Evolutionary conservation across 2,797 vertebrate species (phyloP).

Genomic region (Buceros bicornis): DNA sequence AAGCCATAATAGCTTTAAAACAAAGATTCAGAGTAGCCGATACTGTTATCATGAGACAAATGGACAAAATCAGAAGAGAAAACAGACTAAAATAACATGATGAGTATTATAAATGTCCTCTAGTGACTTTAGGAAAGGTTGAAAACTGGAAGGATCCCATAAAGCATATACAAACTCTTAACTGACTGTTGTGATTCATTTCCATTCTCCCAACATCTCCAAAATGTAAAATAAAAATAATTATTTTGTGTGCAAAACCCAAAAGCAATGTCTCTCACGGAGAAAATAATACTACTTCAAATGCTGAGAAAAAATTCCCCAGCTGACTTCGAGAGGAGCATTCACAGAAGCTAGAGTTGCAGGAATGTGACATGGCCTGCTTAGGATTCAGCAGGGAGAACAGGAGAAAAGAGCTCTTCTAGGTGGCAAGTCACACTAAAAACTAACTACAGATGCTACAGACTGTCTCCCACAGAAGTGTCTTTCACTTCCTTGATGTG

Average conservation of each 20-base stretch:
- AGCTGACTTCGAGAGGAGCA: background rate
- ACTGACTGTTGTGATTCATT: background rate
- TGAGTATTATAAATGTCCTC: background rate
- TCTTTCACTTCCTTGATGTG: conserved; percentile 32
- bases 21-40: background rate
- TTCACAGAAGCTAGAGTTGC: background rate
- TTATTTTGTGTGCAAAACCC: background rate
- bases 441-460: background rate
- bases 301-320: background rate
- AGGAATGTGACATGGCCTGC: background rate
- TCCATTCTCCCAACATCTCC: background rate
- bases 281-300: background rate
- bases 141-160: background rate
- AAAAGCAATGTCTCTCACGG: rapidly evolving
- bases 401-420: background rate
- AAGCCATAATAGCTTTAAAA: background rate
- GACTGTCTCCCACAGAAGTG: background rate
- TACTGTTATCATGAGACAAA: background rate
- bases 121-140: background rate
- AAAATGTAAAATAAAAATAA: background rate
- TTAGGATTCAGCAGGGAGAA: background rate
- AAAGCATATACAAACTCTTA: background rate
- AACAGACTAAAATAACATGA: background rate
- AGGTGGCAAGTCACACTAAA: background rate
- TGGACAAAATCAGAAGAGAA: background rate